A percentile compares a stretch with the other conserved stretches of the same genome.
Evolutionary conservation across 2,888 invertebrate species (phyloP).

Genomic region (Coronaproctus castanopsis): DNA sequence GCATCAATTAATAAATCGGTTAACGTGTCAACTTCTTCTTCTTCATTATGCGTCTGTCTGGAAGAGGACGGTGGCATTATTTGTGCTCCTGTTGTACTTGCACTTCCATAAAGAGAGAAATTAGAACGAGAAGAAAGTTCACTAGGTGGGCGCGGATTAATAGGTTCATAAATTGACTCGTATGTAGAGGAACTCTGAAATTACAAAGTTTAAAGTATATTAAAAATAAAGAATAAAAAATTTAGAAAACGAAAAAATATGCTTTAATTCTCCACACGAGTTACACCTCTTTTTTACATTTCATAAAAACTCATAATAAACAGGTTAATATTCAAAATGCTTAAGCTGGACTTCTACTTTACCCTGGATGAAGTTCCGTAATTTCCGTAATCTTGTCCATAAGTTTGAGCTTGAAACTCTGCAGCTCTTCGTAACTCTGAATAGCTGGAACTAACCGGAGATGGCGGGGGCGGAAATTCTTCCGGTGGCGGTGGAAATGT

Average conservation of each 20-base stretch:
- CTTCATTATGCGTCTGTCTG: constrained; percentile 30
- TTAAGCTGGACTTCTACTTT: too few species aligned
- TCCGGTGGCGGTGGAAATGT: constrained; percentile 34
- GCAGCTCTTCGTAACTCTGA: constrained; percentile 68
- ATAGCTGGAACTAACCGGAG: constrained; percentile 76
- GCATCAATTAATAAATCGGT: constrained; percentile 75
- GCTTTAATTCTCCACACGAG: not conserved
- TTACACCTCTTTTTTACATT: not conserved
- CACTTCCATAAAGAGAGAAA: constrained; percentile 36
- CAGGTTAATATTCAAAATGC: too few species aligned
- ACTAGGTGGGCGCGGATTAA: constrained; percentile 58
- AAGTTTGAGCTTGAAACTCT: constrained; percentile 33
- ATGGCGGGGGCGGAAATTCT: constrained; percentile 60
- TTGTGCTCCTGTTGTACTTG: constrained; percentile 13
- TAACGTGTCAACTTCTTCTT: constrained; percentile 73
- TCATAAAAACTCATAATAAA: too few species aligned
- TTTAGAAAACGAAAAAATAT: not conserved
- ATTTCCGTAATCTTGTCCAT: constrained; percentile 33
- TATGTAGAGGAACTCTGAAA: constrained; percentile 46
- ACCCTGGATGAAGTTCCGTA: constrained; percentile 54
- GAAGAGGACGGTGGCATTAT: constrained; percentile 12
- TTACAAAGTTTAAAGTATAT: constrained; percentile 13
- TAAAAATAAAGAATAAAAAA: constrained; percentile 1
- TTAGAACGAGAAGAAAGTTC: constrained; percentile 44
- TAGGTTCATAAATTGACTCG: constrained; percentile 81